These are phyloP conservation scores for Mya arenaria DNA, from an alignment of 1,140 invertebrate species.

Conservation along the genomic window DNA sequence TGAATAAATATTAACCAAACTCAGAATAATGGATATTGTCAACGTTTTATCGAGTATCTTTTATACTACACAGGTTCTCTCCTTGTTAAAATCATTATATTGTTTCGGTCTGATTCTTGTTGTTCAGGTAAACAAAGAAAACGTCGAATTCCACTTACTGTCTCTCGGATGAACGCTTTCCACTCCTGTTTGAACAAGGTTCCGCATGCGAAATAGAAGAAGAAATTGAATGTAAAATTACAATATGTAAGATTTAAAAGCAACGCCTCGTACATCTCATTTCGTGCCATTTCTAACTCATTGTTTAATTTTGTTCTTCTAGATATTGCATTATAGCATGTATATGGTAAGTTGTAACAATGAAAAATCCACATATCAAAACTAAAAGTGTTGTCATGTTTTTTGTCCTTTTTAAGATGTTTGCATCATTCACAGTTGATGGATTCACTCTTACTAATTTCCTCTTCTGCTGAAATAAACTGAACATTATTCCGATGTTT, in stretches of 20 bases:
- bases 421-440: not conserved
- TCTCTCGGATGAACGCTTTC: not conserved
- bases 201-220: not conserved
- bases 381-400: not conserved
- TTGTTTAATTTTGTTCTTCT: not conserved
- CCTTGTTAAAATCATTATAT: too few relatives aligned
- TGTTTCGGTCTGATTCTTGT: too few relatives aligned
- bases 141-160: too few relatives aligned
- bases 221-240: constrained; percentile 13
- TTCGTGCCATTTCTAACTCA: not conserved
- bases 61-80: too few relatives aligned
- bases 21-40: too few relatives aligned
- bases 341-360: not conserved
- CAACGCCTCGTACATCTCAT: not conserved
- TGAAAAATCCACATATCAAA: not conserved
- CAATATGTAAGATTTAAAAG: not conserved
- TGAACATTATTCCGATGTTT: not conserved
- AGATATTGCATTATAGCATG: not conserved
- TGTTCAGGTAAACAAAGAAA: too few relatives aligned
- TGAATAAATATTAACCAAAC: too few relatives aligned
- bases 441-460: not conserved
- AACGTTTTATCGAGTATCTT: too few relatives aligned
- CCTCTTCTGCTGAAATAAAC: not conserved
- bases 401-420: not conserved
- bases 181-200: not conserved